Evolutionary conservation across 2,113 vertebrate genomes (phyloP), one percentile per base, ranked within the genome.

Genomic region (Coptodon rendalli): DNA sequence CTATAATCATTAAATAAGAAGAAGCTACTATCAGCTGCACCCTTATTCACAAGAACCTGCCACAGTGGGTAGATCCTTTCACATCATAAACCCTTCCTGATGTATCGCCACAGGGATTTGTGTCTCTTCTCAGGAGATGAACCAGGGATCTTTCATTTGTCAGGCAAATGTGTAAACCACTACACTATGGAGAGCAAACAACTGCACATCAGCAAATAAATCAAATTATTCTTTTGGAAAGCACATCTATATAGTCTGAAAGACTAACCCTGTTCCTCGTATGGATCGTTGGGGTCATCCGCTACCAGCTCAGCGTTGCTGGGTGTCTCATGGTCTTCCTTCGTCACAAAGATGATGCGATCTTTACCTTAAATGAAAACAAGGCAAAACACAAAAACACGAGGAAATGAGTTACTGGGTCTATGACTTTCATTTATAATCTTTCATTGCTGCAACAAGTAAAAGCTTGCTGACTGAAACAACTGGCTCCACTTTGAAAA

Each of bases 251-350:
- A 78, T 9, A 48, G 6, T 29, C 73, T 31, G 27, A n/a, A 34
- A 52, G 45, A 88, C 97, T 16, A 94, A 98, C 82, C 99, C 7
- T 96, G 96, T 34, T 98, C 99, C 90, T 99, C 99, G 0, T 99
- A 99, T 0, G 99, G 99, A 68, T 99, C 99, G 6, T 97, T 96
- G 3, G 99, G 99, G 90, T 99, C 99, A 83, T 99, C 99, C 9
- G 98, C 97, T 45, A 99, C 96, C 89, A 99, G 95, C 93, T 99
- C 98, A 7, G 99, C 99, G 2, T 93, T 99, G 96, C 99, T 99
- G 2, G 99, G 99, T 0, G 97, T 95, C 88, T 99, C 99, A 3
- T 99, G 99, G 89, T 99, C 99, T 79, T 97, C 97, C 76, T 97
- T 97, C 5, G 97, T 97, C 71, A 97, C 97, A 90, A 97, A 97